These are phyloP conservation scores for Eristalinus aeneus DNA, from an alignment of 2,888 invertebrate genomes.

Conservation along the genomic window DNA sequence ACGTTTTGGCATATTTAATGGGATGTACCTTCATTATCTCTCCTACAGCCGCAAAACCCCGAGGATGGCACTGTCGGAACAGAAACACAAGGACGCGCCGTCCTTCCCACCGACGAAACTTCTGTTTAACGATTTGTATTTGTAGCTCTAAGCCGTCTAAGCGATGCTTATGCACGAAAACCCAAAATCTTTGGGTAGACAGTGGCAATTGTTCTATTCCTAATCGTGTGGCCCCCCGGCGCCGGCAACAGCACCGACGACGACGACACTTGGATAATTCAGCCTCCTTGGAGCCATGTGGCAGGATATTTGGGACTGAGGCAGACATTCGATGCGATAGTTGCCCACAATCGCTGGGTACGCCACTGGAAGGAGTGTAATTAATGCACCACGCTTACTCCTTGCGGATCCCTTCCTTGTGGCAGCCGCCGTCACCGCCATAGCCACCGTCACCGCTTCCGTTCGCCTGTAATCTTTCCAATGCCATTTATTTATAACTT, in stretches of 20 bases:
- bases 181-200: slow-evolving; percentile 48
- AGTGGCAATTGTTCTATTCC: slow-evolving; percentile 7
- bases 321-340: slow-evolving; percentile 23
- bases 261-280: slow-evolving; percentile 4
- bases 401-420: neutral
- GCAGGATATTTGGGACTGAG: slow-evolving; percentile 10
- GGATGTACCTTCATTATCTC: slow-evolving; percentile 60
- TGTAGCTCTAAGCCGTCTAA: slow-evolving; percentile 57
- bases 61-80: slow-evolving; percentile 3
- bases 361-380: slow-evolving; percentile 37
- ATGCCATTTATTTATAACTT: slow-evolving; percentile 71
- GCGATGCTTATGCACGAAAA: slow-evolving; percentile 62
- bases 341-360: neutral
- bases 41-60: slow-evolving; percentile 26
- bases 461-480: slow-evolving; percentile 54
- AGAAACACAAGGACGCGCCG: neutral
- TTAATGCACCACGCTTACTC: slow-evolving; percentile 57
- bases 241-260: neutral
- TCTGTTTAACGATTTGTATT: slow-evolving; percentile 44
- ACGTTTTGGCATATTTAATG: slow-evolving; percentile 49
- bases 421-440: neutral
- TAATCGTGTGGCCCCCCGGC: slow-evolving; percentile 23
- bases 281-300: slow-evolving; percentile 8
- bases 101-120: slow-evolving; percentile 8
- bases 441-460: no score